Base-by-base conservation (phyloP, 2,888 invertebrate species). In the Volucella bombylans region DNA sequence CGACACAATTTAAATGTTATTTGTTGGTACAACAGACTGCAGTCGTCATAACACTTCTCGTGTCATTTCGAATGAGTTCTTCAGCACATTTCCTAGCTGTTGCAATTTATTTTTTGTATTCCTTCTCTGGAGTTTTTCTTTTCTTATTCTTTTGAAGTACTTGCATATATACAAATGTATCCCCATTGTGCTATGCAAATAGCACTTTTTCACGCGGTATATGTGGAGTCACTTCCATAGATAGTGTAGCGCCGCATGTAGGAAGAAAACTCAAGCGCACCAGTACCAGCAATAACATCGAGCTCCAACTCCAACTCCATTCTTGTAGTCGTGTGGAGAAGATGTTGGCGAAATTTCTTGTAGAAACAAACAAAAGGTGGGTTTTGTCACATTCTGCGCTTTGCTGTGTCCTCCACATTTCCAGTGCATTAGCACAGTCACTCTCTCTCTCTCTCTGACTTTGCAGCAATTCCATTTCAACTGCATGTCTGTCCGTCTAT, bases 301-400 rank as follows among this genome's bases (percentile, higher is more conserved):
- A 49, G 49, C 15, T 49, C 11, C 49, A 49, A 15, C 15, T 50
- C 50, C 15, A 50, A 31, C 31, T 31, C 31, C 31, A 31, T 50
- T 50, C 15, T n/a, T 2, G n/a, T n/a, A 14, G n/a, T 50, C 50
- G 15, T 50, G 62, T 69, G 54, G 50, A 77, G 39, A 64, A 49
- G 55, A 62, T 64, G 82, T 69, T 73, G 83, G 80, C 76, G 71
- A 85, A 85, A 80, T 67, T 80, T 80, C 76, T 80, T 80, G 76
- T 54, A 67, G 79, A 79, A 79, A 79, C 74, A 85, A 85, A 85
- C 80, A 85, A 76, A 85, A 85, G 85, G 81, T 85, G 85, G 77
- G 76, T 59, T 85, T 81, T 81, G 85, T 85, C 85, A 85, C 85
- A 85, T 85, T 85, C 81, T 77, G 61, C 64, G 9, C 54, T 76